These are phyloP conservation scores for Phocoena phocoena DNA, from an alignment of 2,113 vertebrate species.

Conservation along the genomic window DNA sequence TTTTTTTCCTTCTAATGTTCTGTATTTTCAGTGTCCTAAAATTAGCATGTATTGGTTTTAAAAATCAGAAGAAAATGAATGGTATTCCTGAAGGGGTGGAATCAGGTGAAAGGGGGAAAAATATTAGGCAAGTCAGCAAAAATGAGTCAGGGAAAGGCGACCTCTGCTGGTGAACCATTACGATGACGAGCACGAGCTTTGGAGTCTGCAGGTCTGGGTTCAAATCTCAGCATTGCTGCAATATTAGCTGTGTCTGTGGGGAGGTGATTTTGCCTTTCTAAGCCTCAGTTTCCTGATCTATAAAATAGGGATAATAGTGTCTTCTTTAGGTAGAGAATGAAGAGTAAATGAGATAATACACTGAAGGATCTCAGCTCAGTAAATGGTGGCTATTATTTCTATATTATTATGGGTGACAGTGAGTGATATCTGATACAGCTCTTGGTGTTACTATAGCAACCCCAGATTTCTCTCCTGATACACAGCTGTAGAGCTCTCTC, in stretches of 20 bases:
- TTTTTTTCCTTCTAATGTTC: not conserved
- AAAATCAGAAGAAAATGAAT: constrained; percentile 5
- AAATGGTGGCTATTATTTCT: not conserved
- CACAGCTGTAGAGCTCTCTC: not conserved
- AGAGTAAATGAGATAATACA: not conserved
- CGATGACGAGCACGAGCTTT: not conserved
- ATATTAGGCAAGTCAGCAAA: not conserved
- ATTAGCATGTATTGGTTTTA: not conserved
- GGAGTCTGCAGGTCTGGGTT: not conserved
- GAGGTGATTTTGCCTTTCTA: not conserved
- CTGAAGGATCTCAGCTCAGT: not conserved
- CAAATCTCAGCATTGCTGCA: not conserved
- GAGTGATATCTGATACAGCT: not conserved
- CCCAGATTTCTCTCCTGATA: not conserved
- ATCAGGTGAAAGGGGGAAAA: not conserved
- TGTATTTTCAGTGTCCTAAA: not conserved
- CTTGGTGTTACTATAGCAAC: not conserved
- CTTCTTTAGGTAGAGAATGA: not conserved
- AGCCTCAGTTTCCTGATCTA: not conserved
- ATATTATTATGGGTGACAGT: not conserved
- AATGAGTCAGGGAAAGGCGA: not conserved
- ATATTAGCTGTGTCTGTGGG: not conserved
- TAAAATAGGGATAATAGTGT: not conserved
- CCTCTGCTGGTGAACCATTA: not conserved
- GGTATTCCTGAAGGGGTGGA: not conserved